phyloP scores from a whole-genome alignment of 2,888 invertebrate species.

The Crocallis elinguaria region DNA sequence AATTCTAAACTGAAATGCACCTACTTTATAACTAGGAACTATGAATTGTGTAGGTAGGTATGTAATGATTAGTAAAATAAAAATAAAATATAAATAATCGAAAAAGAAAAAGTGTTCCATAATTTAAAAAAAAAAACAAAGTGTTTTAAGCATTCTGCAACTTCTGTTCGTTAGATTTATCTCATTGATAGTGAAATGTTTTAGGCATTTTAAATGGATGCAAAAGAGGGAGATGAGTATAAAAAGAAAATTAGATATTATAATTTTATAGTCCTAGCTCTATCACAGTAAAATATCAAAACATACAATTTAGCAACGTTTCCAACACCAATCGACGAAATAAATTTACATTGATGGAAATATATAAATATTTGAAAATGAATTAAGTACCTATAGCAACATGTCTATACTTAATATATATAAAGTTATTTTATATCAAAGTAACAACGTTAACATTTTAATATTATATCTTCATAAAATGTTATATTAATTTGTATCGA shows the following conservation, averaged over 20 bases:
- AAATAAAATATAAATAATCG: not conserved
- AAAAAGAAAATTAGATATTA: conserved; percentile 27
- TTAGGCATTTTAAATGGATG: conserved; percentile 2
- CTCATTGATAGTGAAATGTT: not conserved
- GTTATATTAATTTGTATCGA: conserved; percentile 2
- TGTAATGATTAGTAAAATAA: not conserved
- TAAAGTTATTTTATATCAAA: not conserved
- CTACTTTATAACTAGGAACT: conserved; percentile 77
- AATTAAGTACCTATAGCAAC: not conserved
- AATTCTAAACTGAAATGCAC: conserved; percentile 77
- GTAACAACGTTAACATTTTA: not conserved
- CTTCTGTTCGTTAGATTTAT: not conserved
- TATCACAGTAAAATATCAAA: conserved; percentile 83
- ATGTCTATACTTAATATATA: not conserved
- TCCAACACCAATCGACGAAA: conserved; percentile 6
- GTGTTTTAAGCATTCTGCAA: not conserved
- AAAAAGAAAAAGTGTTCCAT: not conserved
- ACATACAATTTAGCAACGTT: conserved; percentile 40
- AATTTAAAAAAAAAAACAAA: not conserved
- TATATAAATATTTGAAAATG: not conserved
- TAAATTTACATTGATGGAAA: not conserved
- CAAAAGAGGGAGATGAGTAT: conserved; percentile 15
- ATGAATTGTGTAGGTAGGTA: no score
- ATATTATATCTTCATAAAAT: conserved; percentile 3
- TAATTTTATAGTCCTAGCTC: conserved; percentile 68